These are phyloP conservation scores for Ceraclea dissimilis DNA, from an alignment of 2,888 invertebrate genomes.

Conservation along the genomic window DNA sequence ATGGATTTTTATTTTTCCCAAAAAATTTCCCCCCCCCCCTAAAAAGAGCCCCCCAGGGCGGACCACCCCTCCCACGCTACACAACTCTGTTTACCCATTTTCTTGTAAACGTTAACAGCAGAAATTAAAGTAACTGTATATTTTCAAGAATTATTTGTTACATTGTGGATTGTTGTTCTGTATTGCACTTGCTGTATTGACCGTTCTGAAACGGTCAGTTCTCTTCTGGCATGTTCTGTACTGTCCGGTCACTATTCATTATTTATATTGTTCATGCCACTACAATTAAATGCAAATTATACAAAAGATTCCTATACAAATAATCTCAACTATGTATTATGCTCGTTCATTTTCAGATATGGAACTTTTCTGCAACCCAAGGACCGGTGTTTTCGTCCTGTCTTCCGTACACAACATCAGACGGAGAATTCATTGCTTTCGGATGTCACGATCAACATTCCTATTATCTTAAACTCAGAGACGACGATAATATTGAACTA, in stretches of 20 bases:
- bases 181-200: no score
- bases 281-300: background rate
- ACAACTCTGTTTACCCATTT: no score
- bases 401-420: conserved; percentile 37
- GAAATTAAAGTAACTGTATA: no score
- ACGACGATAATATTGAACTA: conserved; percentile 37
- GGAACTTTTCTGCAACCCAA: conserved; percentile 48
- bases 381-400: conserved; percentile 71
- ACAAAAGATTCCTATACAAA: background rate
- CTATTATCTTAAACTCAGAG: conserved; percentile 49
- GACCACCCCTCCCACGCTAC: no score
- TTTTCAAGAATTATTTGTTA: no score
- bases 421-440: conserved; percentile 49
- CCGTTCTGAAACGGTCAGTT: background rate
- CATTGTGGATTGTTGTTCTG: no score
- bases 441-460: conserved; percentile 67
- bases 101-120: no score
- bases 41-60: no score
- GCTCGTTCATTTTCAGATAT: conserved; percentile 42
- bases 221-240: background rate
- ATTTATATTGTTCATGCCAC: background rate
- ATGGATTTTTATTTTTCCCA: background rate
- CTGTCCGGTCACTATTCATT: no score
- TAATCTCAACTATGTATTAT: conserved; percentile 12
- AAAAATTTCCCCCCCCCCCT: no score